Base-by-base conservation (phyloP, 2,113 vertebrate genomes). In the Microcebus murinus region DNA sequence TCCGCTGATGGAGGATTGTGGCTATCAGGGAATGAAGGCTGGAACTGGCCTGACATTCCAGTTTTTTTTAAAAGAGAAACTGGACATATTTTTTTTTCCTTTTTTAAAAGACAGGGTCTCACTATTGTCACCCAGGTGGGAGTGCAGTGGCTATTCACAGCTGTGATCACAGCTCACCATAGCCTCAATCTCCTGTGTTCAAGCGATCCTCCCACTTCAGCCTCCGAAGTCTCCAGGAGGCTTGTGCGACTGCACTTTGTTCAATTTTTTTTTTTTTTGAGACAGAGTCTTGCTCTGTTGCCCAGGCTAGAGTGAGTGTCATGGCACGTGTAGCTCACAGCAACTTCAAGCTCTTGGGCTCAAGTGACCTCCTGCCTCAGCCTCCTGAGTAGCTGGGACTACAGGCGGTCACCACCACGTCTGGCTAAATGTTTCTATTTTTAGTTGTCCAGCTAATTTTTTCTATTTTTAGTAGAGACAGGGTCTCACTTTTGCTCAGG, bases 41-140 rank as follows among this genome's bases (percentile, higher is more conserved):
- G 17, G 27, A 29, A 12, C 34, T 52, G 61, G 55, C 70, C 68
- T 5, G 31, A 52, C 61, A 34, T 71, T 57, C 61, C 36, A 90
- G 7, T 39, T 91, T 93, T 87, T 48, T 55, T 79, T 13, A 27
- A 89, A 89, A 89, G 27, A 83, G 67, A 95, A 84, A 89, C 67
- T 52, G 17, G 50, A 61, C 48, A 57, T 11, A 23, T n/a, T 23
- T 73, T 73, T 42, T 73, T 73, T 42, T 76, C 48, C 42, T 74
- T 74, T 14, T 42, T 73, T 48, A 9, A 48, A 48, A 48, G 73
- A 48, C 15, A 76, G 42, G 42, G 27, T 76, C 45, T 48, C 29
- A 3, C 15, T 48, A 45, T 48, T 76, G 42, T 48, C 8, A 15
- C 73, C 73, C 42, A 31, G 23, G 73, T 6, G 29, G 42, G 8